Conservation (phyloP, 1,140 invertebrate genomes). For the Lepidurus apus region DNA sequence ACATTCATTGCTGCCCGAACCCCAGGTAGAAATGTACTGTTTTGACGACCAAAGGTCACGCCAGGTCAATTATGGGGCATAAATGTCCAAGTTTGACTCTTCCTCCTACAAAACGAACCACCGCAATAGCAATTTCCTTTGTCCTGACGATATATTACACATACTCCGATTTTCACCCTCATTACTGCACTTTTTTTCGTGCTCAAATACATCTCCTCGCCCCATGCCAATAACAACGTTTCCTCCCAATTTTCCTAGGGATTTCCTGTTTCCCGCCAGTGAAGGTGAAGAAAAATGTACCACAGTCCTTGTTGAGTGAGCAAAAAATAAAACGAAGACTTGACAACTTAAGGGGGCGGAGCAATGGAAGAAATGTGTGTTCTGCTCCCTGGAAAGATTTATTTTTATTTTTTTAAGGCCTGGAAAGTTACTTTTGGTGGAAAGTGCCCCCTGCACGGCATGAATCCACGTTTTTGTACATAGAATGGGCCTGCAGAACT, state of each 20-base stretch:
- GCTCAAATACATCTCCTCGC: not conserved
- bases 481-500: not conserved
- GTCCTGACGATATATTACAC: not conserved
- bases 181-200: not conserved
- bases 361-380: no score
- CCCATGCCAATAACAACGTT: not conserved
- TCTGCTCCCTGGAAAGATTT: no score
- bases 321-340: not conserved
- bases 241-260: not conserved
- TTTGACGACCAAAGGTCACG: not conserved
- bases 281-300: no score
- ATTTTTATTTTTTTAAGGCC: not conserved
- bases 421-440: not conserved
- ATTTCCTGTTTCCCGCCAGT: not conserved
- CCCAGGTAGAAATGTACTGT: not conserved
- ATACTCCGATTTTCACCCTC: not conserved
- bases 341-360: not conserved
- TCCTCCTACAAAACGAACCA: not conserved
- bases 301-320: not conserved
- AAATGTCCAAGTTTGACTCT: not conserved
- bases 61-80: conserved; percentile 3
- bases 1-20: not conserved
- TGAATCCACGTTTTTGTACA: not conserved
- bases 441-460: not conserved
- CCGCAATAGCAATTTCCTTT: not conserved